Percentiles rank a stretch among this genome's conserved stretches.
These are phyloP conservation scores for Urocynchramus pylzowi DNA, from an alignment of 2,113 vertebrate genomes.

Conservation along the genomic window DNA sequence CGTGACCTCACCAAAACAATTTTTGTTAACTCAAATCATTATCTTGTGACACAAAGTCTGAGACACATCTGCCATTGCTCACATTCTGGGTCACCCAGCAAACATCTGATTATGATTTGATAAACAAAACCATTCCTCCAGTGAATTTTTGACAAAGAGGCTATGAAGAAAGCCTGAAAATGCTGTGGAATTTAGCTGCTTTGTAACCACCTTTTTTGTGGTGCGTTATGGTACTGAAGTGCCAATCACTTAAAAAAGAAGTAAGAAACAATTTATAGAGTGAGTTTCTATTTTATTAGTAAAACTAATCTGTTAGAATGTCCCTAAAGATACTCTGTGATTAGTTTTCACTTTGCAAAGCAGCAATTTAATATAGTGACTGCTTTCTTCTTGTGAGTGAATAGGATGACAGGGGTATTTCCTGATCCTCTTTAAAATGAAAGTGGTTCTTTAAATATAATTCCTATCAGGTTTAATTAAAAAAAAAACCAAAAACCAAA, in stretches of 20 bases:
- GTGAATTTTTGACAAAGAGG: constrained; percentile 9
- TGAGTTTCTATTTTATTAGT: background rate
- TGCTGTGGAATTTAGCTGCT: background rate
- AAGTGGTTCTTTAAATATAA: background rate
- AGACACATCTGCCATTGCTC: constrained; percentile 27
- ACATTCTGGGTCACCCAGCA: constrained; percentile 18
- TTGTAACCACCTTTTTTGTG: background rate
- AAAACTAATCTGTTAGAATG: background rate
- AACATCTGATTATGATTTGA: constrained; percentile 59
- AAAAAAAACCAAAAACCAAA: too few relatives aligned
- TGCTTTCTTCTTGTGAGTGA: background rate
- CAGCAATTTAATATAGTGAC: background rate
- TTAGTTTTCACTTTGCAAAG: background rate
- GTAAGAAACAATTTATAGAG: background rate
- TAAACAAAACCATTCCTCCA: constrained; percentile 22
- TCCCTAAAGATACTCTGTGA: background rate
- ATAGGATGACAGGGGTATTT: background rate
- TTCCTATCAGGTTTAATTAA: background rate
- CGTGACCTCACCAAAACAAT: background rate
- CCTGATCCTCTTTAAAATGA: background rate
- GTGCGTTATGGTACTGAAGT: background rate
- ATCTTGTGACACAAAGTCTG: constrained; percentile 11
- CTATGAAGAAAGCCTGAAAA: background rate
- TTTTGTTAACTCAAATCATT: constrained; percentile 42
- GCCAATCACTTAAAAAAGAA: background rate